Evolutionary conservation across 2,113 vertebrate genomes (phyloP), one percentile per base, ranked within the genome.

Genomic region (Clarias batrachus): DNA sequence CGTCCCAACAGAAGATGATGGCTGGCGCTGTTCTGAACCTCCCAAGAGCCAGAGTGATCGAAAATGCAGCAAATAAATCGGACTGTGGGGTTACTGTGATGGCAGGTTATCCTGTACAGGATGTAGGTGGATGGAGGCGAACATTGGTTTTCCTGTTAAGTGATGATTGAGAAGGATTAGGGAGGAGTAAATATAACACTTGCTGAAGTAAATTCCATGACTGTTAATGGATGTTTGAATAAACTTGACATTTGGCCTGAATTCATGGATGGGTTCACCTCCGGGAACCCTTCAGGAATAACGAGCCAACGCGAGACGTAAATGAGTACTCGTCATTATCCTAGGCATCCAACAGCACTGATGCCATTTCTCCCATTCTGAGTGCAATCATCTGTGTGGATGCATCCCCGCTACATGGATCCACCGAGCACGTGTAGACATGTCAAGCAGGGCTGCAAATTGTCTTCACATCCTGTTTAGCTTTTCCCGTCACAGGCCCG

Each of bases 401-500:
- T 74, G 66, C 86, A 85, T 85, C 81, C 68, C 56, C 73, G 84
- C 70, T 78, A 30, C 71, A 60, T 25, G 52, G 54, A 30, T 27
- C 73, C 23, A 71, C 23, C 41, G 41, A 88, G 52, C 77, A 63
- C 52, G 81, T 88, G 86, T 79, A 52, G 80, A 21, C 84, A 63
- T 88, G 74, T 84, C 76, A 85, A n/a, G 84, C 84, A 25, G 87
- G 56, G 71, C 85, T 81, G 87, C 56, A 85, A 84, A 87, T 77
- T 91, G 57, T 76, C 85, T 86, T 59, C 70, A 86, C 81, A 84
- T 92, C 89, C 87, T 90, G 90, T 90, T 77, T 84, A 65, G 82
- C 73, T 78, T 83, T 89, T 76, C 54, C 81, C 79, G 76, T 91
- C 84, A 87, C 27, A 68, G 84, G 83, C 74, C 73, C 57, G 41